Base-by-base conservation (phyloP, 1,140 invertebrate genomes). In the Drosophila triauraria region DNA sequence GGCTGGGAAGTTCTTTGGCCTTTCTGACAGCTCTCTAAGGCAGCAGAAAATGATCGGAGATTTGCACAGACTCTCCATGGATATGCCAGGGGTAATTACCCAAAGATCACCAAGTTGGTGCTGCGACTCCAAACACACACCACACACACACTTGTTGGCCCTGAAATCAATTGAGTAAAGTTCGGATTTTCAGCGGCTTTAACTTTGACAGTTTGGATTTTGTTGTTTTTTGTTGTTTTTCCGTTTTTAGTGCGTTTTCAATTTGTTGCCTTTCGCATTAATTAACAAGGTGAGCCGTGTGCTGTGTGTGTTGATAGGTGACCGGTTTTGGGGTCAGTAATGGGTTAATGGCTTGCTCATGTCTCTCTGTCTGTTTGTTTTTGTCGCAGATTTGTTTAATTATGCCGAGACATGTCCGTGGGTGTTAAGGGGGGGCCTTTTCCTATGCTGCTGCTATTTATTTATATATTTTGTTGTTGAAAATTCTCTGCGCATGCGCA, bases 341-440 rank as follows among this genome's bases (percentile, higher is more conserved):
- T 79, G 76, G 78, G 59, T 72, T 74, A 74, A 74, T 74, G 67
- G 67, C 75, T 67, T 78, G 80, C 58, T 75, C 80, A 72, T 82
- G 81, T 83, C 75, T 54, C 51, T 60, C 58, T 74, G 54, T 74
- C n/a, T 40, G 32, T 40, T 56, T 56, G 25, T 50, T 50, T 50
- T 2, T 71, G 75, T 77, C 74, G 70, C 62, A 79, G 83, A 87
- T 86, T 87, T 86, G 84, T 86, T 86, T 87, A 87, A 86, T 86
- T 86, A 83, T 82, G 75, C 62, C 67, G 72, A 76, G 84, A 83
- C 64, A 80, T 83, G 80, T 74, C 75, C 47, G 69, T 77, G 62
- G 63, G 74, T 80, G 71, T 53, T 60, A 20, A 17, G 56, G 76
- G 35, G 67, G 79, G 65, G 53, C 20, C 20, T 20, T 65, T 67